Evolutionary conservation across 2,888 invertebrate species (phyloP).

Genomic region (Argyresthia albistria): DNA sequence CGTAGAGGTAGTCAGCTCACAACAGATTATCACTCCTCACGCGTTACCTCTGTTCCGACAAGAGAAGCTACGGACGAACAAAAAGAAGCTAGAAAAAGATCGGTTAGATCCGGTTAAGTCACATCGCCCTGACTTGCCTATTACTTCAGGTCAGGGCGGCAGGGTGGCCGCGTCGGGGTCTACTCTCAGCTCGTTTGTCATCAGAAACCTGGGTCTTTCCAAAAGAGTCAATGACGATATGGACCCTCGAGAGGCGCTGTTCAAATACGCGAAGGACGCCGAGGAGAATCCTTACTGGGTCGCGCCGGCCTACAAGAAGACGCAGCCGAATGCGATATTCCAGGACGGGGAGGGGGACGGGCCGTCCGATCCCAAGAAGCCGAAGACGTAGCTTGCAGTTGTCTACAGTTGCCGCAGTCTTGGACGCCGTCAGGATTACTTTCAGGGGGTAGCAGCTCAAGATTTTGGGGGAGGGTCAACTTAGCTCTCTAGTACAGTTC

Average conservation of each 20-base stretch:
- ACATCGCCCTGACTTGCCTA: slow-evolving; percentile 86
- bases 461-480: too few species aligned
- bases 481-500: too few species aligned
- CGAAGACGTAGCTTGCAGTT: slow-evolving; percentile 31
- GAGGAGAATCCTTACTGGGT: slow-evolving; percentile 98
- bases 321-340: slow-evolving; percentile 90
- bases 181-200: slow-evolving; percentile 96
- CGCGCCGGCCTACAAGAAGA: slow-evolving; percentile 90
- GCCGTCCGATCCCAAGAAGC: slow-evolving; percentile 66
- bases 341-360: slow-evolving; percentile 66
- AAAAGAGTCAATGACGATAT: slow-evolving; percentile 93
- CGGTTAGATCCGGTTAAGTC: slow-evolving; percentile 90
- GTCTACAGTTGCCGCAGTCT: too few species aligned
- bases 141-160: slow-evolving; percentile 93
- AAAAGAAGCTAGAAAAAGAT: slow-evolving; percentile 93
- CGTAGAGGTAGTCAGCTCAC: slow-evolving; percentile 89
- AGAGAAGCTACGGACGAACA: slow-evolving; percentile 89
- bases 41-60: slow-evolving; percentile 96
- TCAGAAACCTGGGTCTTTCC: slow-evolving; percentile 93
- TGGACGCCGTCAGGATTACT: too few species aligned
- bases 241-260: slow-evolving; percentile 95
- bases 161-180: slow-evolving; percentile 95
- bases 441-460: too few species aligned
- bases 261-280: slow-evolving; percentile 95
- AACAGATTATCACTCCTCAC: slow-evolving; percentile 97